Conservation (phyloP, 2,113 vertebrate genomes). For the Oxygymnocypris stewartii region DNA sequence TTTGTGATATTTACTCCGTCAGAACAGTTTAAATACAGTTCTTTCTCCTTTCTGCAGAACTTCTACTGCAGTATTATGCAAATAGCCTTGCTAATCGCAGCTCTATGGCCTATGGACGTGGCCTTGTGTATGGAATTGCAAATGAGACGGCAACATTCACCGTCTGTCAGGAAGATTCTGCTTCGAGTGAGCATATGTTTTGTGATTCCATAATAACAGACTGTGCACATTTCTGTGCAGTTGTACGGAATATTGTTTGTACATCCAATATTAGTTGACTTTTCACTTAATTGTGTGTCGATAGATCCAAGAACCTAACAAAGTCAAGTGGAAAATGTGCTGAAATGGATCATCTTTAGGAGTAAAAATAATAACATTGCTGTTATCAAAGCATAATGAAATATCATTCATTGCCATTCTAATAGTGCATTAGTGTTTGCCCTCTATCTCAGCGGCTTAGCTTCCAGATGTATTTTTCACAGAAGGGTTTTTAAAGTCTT, state of each 20-base stretch:
- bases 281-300: neutral
- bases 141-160: conserved; percentile 79
- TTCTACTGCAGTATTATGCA: conserved; percentile 23
- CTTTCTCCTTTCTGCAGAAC: conserved; percentile 1
- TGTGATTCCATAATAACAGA: neutral
- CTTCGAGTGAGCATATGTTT: conserved; percentile 73
- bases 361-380: neutral
- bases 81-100: conserved; percentile 18
- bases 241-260: neutral
- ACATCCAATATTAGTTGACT: neutral
- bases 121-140: conserved; percentile 31
- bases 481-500: no score
- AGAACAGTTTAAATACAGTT: neutral
- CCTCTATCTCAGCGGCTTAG: no score
- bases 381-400: neutral
- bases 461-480: neutral
- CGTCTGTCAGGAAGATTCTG: conserved; percentile 82
- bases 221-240: neutral
- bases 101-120: conserved; percentile 16
- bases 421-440: no score
- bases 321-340: neutral
- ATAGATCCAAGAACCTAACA: neutral
- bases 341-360: neutral
- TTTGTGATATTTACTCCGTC: neutral
- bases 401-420: neutral